Evolutionary conservation across 2,797 vertebrate species (phyloP).

Genomic region (Coreius guichenoti): DNA sequence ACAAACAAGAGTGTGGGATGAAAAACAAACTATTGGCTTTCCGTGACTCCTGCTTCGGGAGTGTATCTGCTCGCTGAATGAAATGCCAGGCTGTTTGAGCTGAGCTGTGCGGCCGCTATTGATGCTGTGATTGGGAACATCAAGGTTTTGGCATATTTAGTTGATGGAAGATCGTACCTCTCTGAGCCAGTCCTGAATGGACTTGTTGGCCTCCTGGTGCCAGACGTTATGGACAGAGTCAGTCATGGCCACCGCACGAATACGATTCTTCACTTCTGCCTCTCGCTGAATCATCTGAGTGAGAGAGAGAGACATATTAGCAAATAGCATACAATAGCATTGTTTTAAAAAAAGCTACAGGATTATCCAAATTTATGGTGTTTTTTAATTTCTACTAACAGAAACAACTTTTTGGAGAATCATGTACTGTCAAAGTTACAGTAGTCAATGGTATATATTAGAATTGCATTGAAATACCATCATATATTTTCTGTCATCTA

Average conservation of each 20-base stretch:
- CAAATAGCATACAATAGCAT: constrained; percentile 1
- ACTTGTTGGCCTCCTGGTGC: constrained; percentile 95
- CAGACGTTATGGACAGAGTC: constrained; percentile 98
- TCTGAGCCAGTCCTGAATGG: constrained; percentile 94
- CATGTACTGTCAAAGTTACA: too few relatives aligned
- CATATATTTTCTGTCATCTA: not conserved
- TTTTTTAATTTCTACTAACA: not conserved
- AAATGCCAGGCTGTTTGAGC: constrained; percentile 54
- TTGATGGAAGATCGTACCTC: constrained; percentile 80
- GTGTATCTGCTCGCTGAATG: constrained; percentile 42
- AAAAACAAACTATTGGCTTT: constrained; percentile 55
- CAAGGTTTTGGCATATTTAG: constrained; percentile 24
- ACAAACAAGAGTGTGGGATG: constrained; percentile 55
- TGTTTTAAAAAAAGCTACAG: not conserved
- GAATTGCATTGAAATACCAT: not conserved
- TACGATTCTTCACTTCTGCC: constrained; percentile 89
- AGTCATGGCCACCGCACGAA: constrained; percentile 92
- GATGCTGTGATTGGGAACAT: constrained; percentile 39
- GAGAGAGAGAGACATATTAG: constrained; percentile 22
- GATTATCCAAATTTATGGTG: not conserved
- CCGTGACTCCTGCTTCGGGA: constrained; percentile 40
- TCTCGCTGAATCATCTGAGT: constrained; percentile 95
- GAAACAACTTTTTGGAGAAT: not conserved
- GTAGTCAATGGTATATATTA: not conserved
- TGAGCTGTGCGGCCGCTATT: constrained; percentile 44